Base-by-base conservation (phyloP, 2,888 invertebrate genomes). In the Diaperis boleti region DNA sequence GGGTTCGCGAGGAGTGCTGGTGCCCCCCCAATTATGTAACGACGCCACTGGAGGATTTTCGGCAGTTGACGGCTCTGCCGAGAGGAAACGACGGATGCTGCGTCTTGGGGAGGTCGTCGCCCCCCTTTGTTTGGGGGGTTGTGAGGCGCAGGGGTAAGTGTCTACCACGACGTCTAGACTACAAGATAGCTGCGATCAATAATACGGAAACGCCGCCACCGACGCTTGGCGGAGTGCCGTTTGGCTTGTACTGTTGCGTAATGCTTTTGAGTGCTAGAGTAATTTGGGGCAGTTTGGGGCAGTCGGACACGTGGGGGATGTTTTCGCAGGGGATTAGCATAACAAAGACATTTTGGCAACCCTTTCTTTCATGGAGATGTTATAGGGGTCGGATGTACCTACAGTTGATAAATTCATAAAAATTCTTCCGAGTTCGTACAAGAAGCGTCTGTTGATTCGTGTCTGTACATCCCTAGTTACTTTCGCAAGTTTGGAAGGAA, bases 81-180 rank as follows among this genome's bases (percentile, higher is more conserved):
- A 14, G 5, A 8, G 39, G 39, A 26, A 39, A n/a, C 44, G 22
- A 44, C 13, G 7, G 44, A 44, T 44, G 17, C 44, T 13, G 6
- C 44, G 44, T 22, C 44, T 15, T 37, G n/a, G 22, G 56, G 14
- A 52, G 56, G 56, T 56, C 56, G 56, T 56, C 56, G 56, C 31
- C 56, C 45, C 35, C 42, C 29, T 44, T 42, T 42, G 13, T 13
- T 39, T 39, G 37, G 42, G 42, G 42, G 42, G 42, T 42, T 31
- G 15, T n/a, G 55, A 29, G 29, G 33, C 35, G 26, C 31, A 33
- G 56, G 62, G 62, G 62, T 62, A 62, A 55, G 55, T 62, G 62
- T 62, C 62, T 62, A 62, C 62, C 57, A 52, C 44, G 44, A 62
- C 62, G 62, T 62, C 62, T 62, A 62, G 62, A 62, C 62, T 39